These are phyloP conservation scores for Charadrius vociferus DNA, from an alignment of 2,113 vertebrate genomes.

Conservation along the genomic window DNA sequence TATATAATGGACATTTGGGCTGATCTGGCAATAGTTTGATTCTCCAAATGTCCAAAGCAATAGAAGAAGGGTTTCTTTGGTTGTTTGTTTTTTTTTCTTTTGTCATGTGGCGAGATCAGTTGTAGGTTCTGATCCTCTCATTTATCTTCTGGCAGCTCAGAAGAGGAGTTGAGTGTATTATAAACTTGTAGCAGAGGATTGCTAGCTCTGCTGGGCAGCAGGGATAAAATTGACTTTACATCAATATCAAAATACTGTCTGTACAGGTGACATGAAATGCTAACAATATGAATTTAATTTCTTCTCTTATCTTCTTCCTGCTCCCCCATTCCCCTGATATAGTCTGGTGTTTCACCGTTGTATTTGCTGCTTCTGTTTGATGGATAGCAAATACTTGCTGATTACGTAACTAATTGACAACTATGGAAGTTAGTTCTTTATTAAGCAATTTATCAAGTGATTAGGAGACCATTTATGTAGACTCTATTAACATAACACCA, in stretches of 20 bases:
- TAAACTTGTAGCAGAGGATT: not conserved
- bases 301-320: not conserved
- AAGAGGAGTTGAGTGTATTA: not conserved
- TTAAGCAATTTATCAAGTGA: conserved; percentile 36
- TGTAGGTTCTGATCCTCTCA: not conserved
- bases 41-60: not conserved
- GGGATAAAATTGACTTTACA: conserved; percentile 9
- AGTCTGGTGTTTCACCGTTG: not conserved
- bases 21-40: not conserved
- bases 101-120: not conserved
- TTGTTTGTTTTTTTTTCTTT: not conserved
- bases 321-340: not conserved
- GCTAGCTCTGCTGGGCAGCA: not conserved
- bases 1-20: not conserved
- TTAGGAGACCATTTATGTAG: not conserved
- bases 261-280: not conserved
- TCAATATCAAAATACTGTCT: conserved; percentile 11
- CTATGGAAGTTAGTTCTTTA: conserved; percentile 43
- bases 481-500: not conserved
- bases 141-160: not conserved
- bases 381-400: conserved; percentile 13
- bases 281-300: not conserved
- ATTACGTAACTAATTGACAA: not conserved
- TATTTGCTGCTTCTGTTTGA: conserved; percentile 9
- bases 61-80: not conserved